Evolutionary conservation across 1,140 invertebrate genomes (phyloP), one percentile per base, ranked within the genome.

Genomic region (Drosophila leontia): DNA sequence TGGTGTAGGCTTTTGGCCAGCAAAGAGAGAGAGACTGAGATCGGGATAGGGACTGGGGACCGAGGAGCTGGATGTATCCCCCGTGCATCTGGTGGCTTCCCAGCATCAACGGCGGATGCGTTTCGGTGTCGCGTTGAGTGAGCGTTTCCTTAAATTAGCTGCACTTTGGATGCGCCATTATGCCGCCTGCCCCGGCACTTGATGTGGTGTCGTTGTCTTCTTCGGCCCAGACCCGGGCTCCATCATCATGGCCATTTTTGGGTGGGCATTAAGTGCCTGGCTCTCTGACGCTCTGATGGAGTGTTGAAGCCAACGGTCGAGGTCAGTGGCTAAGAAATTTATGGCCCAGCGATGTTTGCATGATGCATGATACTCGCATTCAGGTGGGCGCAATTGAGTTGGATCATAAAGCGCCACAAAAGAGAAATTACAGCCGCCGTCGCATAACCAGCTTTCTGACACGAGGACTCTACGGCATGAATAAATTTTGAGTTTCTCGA

Each of bases 131-230:
- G 67, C 56, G 80, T 74, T 63, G 85, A 81, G 85, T 78, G 70
- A 78, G 67, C 81, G 74, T 90, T 88, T 88, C 85, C 85, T 90
- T 88, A 88, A 88, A 88, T 88, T 88, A 88, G 85, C 85, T 82
- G 81, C 85, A 85, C 85, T 88, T 85, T 70, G 85, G 78, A 72
- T 88, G 80, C 80, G 67, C 65, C 78, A 75, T 70, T 69, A 72
- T 81, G 78, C 59, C 63, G 32, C 48, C 45, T 55, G 64, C 35
- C 67, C 59, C 65, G 41, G 61, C 75, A 55, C 62, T 65, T 82
- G 74, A 60, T 67, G 67, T n/a, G 56, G 57, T 79, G 44, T 74
- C 71, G 48, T 61, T 41, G 69, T 57, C 35, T 42, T 37, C 37
- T 37, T 26, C 37, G 48, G 59, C 68, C 39, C 23, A 34, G 47